These are phyloP conservation scores for Monopis laevigella DNA, from an alignment of 2,888 invertebrate genomes.

Conservation along the genomic window DNA sequence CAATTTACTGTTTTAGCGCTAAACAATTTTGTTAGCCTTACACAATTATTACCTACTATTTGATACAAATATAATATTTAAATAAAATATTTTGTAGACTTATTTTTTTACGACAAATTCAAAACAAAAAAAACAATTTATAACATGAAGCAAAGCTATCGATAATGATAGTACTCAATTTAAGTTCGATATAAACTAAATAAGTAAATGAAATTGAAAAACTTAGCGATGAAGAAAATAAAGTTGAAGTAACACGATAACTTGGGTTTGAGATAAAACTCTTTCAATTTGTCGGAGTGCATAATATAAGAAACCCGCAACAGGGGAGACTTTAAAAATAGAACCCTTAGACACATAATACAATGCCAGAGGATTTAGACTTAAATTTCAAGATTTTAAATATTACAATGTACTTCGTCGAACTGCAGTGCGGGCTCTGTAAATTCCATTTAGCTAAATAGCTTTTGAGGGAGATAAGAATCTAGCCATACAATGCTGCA, in stretches of 20 bases:
- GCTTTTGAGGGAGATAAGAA: conserved; percentile 65
- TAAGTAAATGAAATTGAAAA: conserved; percentile 2
- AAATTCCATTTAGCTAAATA: conserved; percentile 68
- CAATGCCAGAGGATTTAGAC: conserved; percentile 47
- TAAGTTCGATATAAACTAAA: conserved; percentile 1
- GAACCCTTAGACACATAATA: conserved; percentile 49
- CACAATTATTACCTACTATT: neutral
- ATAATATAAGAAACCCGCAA: conserved; percentile 34
- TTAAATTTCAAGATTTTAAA: conserved; percentile 64
- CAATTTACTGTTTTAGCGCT: conserved; percentile 53
- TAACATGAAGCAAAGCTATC: neutral
- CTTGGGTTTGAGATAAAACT: conserved; percentile 19
- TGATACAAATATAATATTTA: neutral
- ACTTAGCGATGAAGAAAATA: conserved; percentile 9
- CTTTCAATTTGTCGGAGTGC: conserved; percentile 48
- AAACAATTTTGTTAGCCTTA: conserved; percentile 34
- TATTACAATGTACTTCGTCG: conserved; percentile 64
- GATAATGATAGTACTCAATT: neutral
- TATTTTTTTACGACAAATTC: too few relatives aligned
- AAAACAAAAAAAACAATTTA: too few relatives aligned
- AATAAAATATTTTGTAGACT: too few relatives aligned
- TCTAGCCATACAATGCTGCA: conserved; percentile 64
- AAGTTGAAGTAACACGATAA: conserved; percentile 7
- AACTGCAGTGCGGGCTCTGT: conserved; percentile 66
- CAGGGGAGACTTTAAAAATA: conserved; percentile 31